Base-by-base conservation (phyloP, 2,888 invertebrate species). In the Cyclophora punctaria region DNA sequence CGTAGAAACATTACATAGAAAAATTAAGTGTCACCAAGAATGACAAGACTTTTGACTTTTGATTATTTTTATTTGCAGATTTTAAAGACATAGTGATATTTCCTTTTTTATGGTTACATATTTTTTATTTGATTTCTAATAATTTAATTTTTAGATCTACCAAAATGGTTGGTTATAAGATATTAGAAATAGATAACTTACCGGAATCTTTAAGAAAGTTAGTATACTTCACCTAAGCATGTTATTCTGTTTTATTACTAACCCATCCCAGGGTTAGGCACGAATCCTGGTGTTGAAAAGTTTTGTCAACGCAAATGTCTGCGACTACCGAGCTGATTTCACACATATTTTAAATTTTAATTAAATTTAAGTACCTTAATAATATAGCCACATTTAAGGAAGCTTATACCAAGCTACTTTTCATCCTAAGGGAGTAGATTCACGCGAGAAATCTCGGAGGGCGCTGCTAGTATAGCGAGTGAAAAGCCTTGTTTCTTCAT, bases 171-270 rank as follows among this genome's bases (percentile, higher is more conserved):
- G 45, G 45, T 20, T 55, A 51, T 37, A 57, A 50, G 45, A 46
- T 52, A 44, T 58, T 55, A 57, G 46, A 53, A 41, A 49, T 46
- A 46, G 57, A 56, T 55, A 42, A 45, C 45, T 55, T 48, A 50
- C 52, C 48, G 55, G 55, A 61, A 51, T 51, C 44, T 47, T 41
- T 53, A 40, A 53, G 52, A 52, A 52, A 50, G 47, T 52, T 51
- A 41, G 44, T n/a, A 7, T 5, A 7, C n/a, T 43, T 0, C 5
- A n/a, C 3, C 3, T 20, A 20, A 20, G 20, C 20, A 20, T 20
- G 20, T 20, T 20, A 20, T 20, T 20, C 20, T 41, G 5, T 3
- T n/a, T 41, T 5, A 5, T 41, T 41, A n/a, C n/a, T n/a, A n/a
- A n/a, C 6, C 41, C 41, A 7, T 41, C 41, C 6, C 41, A 4